Evolutionary conservation across 2,113 vertebrate genomes (phyloP), one percentile per base, ranked within the genome.

Genomic region (Kryptolebias marmoratus): DNA sequence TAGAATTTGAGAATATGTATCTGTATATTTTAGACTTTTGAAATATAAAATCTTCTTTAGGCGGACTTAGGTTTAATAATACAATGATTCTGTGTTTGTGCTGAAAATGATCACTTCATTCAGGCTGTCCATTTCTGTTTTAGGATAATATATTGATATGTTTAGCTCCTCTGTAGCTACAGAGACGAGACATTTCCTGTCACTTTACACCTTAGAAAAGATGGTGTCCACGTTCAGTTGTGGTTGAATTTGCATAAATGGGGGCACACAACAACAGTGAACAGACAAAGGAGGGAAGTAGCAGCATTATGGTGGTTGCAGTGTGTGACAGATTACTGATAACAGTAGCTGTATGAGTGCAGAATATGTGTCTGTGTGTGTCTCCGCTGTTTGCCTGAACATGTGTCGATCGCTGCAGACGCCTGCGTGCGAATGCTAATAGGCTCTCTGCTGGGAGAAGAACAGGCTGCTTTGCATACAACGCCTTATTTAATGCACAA

Each of bases 351-450:
- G 4, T 70, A 59, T 61, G 68, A 79, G 72, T 64, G n/a, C 54
- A 71, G 44, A 68, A 55, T 71, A 80, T 71, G 61, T 71, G 67
- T 75, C 71, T 74, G 70, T 82, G 79, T 82, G 72, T 75, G 59
- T 74, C 64, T 69, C 67, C 57, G 39, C 55, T 75, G 67, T 74
- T 54, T 59, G 71, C 62, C 47, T 72, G 79, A 85, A 73, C 86
- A 81, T 79, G 69, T 83, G 79, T 78, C 87, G 75, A 83, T 82
- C 66, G 56, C 79, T 79, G 83, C 83, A 84, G 78, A 87, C 68
- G 69, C 64, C 55, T 75, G 73, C 47, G n/a, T 27, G 52, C 86
- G 89, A 87, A 92, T 90, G 82, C 83, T 84, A 90, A 92, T 81
- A 18, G 49, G 62, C 67, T 67, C 65, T 68, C 71, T 64, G 12